These are phyloP conservation scores for Camponotus vicinus DNA, from an alignment of 1,140 invertebrate genomes.

Conservation along the genomic window DNA sequence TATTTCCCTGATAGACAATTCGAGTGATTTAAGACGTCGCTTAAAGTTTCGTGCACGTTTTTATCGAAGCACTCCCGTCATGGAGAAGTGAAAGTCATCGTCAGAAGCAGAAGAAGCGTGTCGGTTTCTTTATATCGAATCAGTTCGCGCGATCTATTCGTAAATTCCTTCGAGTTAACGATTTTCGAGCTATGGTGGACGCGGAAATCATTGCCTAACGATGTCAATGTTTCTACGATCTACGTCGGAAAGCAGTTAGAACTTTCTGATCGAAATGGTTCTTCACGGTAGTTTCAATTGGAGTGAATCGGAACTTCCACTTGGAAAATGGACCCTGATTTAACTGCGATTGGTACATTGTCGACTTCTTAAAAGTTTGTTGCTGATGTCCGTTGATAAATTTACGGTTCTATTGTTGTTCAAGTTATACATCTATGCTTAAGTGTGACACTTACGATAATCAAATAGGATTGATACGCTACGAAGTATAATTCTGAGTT, in stretches of 20 bases:
- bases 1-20: conserved; percentile 50
- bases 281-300: conserved; percentile 55
- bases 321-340: conserved; percentile 56
- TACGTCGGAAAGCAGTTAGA: conserved; percentile 43
- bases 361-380: conserved; percentile 59
- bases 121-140: conserved; percentile 27
- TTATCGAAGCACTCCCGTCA: conserved; percentile 21
- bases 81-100: conserved; percentile 10
- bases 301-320: conserved; percentile 50
- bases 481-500: background rate
- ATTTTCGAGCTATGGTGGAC: conserved; percentile 27
- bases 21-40: conserved; percentile 57
- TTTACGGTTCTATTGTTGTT: conserved; percentile 21
- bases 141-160: background rate
- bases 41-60: conserved; percentile 45
- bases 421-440: conserved; percentile 14
- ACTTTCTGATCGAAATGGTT: conserved; percentile 56
- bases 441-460: background rate
- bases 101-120: conserved; percentile 28
- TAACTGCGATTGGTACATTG: conserved; percentile 62
- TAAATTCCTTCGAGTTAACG: conserved; percentile 29
- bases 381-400: conserved; percentile 64
- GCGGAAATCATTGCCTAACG: conserved; percentile 26
- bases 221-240: conserved; percentile 62
- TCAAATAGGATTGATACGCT: background rate